These are phyloP conservation scores for Caenorhabditis zanzibari DNA, from an alignment of 2,888 invertebrate genomes.

Conservation along the genomic window DNA sequence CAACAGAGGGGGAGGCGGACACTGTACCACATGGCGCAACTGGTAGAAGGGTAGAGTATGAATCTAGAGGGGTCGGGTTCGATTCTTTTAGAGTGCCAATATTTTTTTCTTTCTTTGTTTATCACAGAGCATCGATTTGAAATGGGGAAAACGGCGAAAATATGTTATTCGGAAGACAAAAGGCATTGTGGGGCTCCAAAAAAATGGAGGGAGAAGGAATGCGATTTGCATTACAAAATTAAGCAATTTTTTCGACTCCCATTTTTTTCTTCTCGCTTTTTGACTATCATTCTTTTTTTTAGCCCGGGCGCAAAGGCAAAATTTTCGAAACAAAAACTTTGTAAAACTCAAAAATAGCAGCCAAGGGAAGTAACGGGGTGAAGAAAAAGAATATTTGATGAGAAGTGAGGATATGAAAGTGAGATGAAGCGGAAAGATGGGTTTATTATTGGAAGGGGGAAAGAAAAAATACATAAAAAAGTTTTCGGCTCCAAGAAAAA, in stretches of 20 bases:
- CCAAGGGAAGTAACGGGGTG: background rate
- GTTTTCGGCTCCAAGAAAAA: background rate
- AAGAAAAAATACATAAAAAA: conserved; percentile 15
- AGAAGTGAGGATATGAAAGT: conserved; percentile 39
- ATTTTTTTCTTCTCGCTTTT: background rate
- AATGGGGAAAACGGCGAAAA: background rate
- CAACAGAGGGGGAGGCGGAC: background rate
- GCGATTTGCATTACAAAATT: conserved; percentile 64
- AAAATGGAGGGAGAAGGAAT: conserved; percentile 24
- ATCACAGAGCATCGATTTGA: background rate
- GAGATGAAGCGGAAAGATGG: conserved; percentile 59
- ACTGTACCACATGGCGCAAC: background rate
- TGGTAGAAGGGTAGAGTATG: background rate
- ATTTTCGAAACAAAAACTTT: conserved; percentile 45
- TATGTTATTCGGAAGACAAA: conserved; percentile 30
- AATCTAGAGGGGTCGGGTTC: background rate
- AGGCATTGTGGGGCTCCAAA: conserved; percentile 43
- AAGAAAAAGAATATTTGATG: conserved; percentile 41
- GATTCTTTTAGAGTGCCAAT: background rate
- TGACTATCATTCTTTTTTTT: background rate
- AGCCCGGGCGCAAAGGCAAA: conserved; percentile 5
- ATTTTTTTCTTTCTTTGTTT: background rate
- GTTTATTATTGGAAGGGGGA: conserved; percentile 29
- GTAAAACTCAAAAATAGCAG: conserved; percentile 14
- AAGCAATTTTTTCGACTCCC: conserved; percentile 19